Percentiles rank a stretch among this genome's conserved stretches.
Conservation (phyloP, 2,888 invertebrate genomes). For the Podabrus alpinus region DNA sequence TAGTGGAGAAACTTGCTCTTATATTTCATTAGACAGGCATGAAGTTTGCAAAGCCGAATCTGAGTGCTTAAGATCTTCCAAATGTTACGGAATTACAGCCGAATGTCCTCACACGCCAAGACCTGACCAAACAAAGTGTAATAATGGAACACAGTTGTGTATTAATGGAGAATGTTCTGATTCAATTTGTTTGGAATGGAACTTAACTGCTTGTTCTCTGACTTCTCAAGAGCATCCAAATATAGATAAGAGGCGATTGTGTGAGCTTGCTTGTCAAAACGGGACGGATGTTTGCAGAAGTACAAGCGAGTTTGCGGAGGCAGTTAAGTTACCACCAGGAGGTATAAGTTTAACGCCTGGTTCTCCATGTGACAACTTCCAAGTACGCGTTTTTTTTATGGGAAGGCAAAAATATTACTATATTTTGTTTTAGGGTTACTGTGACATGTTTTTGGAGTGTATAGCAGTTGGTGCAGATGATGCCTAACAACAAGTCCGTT, state of each 20-base stretch:
- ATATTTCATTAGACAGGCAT: conserved; percentile 67
- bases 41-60: conserved; percentile 81
- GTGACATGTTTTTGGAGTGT: conserved; percentile 98
- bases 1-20: conserved; percentile 75
- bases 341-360: conserved; percentile 91
- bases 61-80: conserved; percentile 88
- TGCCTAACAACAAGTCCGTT: too few species aligned
- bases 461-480: conserved; percentile 98
- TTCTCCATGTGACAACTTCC: conserved; percentile 98
- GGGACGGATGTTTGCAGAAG: conserved; percentile 81
- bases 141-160: conserved; percentile 88
- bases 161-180: conserved; percentile 91
- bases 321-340: conserved; percentile 73
- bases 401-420: not conserved
- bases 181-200: conserved; percentile 94
- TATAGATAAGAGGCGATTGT: conserved; percentile 82
- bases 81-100: conserved; percentile 83
- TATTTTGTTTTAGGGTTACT: conserved; percentile 79
- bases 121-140: conserved; percentile 91
- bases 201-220: conserved; percentile 92
- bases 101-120: conserved; percentile 89
- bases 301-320: conserved; percentile 82
- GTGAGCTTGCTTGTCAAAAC: conserved; percentile 96
- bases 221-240: conserved; percentile 77
- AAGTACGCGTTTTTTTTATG: conserved; percentile 60